These are phyloP conservation scores for Heptranchias perlo DNA, from an alignment of 2,113 vertebrate species.

Conservation along the genomic window DNA sequence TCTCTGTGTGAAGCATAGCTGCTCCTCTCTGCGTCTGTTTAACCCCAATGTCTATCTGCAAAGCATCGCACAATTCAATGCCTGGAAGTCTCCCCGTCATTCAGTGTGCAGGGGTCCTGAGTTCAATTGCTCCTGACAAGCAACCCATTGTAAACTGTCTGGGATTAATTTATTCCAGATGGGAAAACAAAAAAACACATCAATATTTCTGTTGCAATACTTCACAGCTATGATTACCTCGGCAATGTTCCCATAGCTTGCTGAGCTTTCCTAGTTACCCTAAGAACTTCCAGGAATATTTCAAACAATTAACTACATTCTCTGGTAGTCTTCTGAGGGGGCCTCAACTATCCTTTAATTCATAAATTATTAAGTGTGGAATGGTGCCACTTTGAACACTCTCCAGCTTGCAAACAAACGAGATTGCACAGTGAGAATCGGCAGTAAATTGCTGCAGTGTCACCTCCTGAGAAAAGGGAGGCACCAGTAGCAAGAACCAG, in stretches of 20 bases:
- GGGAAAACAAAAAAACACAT: slow-evolving; percentile 1
- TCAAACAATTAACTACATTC: neutral
- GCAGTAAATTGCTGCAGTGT: neutral
- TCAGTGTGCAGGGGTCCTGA: neutral
- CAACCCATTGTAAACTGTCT: neutral
- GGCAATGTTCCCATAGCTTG: neutral
- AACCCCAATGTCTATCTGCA: neutral
- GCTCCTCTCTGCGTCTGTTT: neutral
- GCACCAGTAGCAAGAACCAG: neutral
- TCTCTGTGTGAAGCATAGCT: neutral
- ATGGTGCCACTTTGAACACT: slow-evolving; percentile 14
- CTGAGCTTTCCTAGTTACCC: neutral
- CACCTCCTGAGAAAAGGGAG: neutral
- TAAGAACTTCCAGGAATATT: slow-evolving; percentile 30
- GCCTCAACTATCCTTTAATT: neutral
- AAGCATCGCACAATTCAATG: neutral
- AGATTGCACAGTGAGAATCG: neutral
- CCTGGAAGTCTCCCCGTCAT: neutral
- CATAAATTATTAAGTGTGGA: slow-evolving; percentile 7
- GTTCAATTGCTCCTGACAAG: slow-evolving; percentile 12
- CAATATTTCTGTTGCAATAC: neutral
- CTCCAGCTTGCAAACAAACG: neutral
- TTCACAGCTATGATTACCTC: slow-evolving; percentile 17
- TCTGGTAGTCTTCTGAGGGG: neutral
- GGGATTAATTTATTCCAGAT: slow-evolving; percentile 29